Base-by-base conservation (phyloP, 2,113 vertebrate species). In the Channa maculata region DNA sequence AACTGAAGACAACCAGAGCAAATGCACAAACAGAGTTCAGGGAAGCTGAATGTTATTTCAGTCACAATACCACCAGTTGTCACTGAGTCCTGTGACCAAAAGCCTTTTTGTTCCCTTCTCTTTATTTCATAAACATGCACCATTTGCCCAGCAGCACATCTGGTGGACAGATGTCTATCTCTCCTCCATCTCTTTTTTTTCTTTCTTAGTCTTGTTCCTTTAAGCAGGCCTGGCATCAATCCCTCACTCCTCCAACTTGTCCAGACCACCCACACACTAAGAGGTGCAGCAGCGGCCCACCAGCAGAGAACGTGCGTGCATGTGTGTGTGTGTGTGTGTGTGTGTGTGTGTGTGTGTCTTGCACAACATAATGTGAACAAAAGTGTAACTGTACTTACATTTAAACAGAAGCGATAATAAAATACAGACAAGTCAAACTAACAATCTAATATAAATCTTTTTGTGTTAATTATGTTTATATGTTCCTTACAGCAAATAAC, bases 201-300 rank as follows among this genome's bases (percentile, higher is more conserved):
- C 73, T 72, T 70, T 76, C 66, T 72, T 75, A 74, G 61, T 52
- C 57, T 59, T 71, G 64, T 67, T 74, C 79, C 72, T 91, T 72
- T 55, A 79, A 83, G 80, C 77, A 57, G 84, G 86, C 71, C 64
- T 90, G 86, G 89, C 89, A 87, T 89, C 92, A 93, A 93, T 91
- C 82, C 73, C 44, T 86, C 84, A 83, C 87, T 90, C 84, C 79
- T 91, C 89, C 93, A 91, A 90, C 90, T 90, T 89, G 84, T 60
- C 68, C 14, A 59, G 92, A 93, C 93, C 93, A 94, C 93, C 93
- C 93, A 92, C 87, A 79, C 80, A 75, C 64, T 71, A 49, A 86
- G 82, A 54, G 15, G 52, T 53, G 80, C 81, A 33, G 70, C 54
- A 43, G 67, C 71, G n/a, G 89, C 79, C 92, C 86, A 87, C 89